Base-by-base conservation (phyloP, 2,888 invertebrate species). In the Hipparchia semele region DNA sequence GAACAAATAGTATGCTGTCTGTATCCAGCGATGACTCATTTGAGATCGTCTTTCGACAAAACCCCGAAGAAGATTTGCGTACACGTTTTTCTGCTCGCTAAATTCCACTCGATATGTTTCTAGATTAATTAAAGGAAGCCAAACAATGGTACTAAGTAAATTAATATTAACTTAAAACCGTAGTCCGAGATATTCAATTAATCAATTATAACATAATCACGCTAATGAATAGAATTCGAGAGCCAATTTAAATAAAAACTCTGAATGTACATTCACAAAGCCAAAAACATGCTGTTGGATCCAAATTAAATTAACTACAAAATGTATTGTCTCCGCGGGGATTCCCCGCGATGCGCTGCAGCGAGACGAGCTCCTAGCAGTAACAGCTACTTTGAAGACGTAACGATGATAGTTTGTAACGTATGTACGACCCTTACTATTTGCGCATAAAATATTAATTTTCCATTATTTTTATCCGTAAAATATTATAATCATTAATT, bases 361-460 rank as follows among this genome's bases (percentile, higher is more conserved):
- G 82, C 82, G 81, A 76, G 80, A 76, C 78, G 77, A 81, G 80
- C 82, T 84, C 82, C 83, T 85, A 85, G 81, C 84, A 84, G 82
- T 85, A 85, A 81, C 84, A 84, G 82, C 82, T 83, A 84, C 82
- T 84, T 85, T 80, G 80, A 79, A 80, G 78, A 79, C 79, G 81
- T 70, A 75, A 75, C 69, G 71, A 71, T 71, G 73, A 75, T 73
- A 73, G 66, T 73, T 71, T 69, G 54, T 71, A 69, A 69, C 71
- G 62, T 73, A 73, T 72, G 59, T 49, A 62, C 6, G 33, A 49
- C 70, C 70, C 67, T 13, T 70, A 73, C 70, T 54, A 70, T 51
- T 61, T 62, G 59, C 4, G 10, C 7, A n/a, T 56, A 7, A 66
- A 39, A 12, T 8, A 39, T 12, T 3, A 45, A 60, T 6, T 39